Base-by-base conservation (phyloP, 1,140 invertebrate species). In the Drosophila varians region DNA sequence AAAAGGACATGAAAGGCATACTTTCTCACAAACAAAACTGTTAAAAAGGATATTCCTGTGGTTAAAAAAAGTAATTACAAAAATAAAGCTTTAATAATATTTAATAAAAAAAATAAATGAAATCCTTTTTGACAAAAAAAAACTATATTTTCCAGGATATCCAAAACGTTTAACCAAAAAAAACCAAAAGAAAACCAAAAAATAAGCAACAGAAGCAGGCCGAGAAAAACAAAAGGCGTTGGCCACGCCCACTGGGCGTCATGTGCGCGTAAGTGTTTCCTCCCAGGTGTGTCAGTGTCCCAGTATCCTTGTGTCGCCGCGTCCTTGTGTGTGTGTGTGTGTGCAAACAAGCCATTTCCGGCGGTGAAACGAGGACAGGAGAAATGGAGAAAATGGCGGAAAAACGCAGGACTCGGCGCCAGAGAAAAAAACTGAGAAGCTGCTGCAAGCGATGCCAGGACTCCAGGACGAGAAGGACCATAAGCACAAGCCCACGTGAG, bases 281-380 rank as follows among this genome's bases (percentile, higher is more conserved):
- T 58, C 46, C 36, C 28, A 70, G 56, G 65, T 61, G 54, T 36
- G 23, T 60, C 26, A 56, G 19, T 26, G 51, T 31, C 12, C 42
- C n/a, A n/a, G n/a, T n/a, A n/a, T n/a, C 11, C 12, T 19, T 48
- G n/a, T 14, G n/a, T 6, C n/a, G n/a, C n/a, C n/a, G 11, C 31
- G 18, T 34, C 9, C 28, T 26, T 38, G 25, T 38, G 16, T 26
- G 40, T 26, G 21, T 43, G 48, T 36, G 40, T 45, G 38, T 21
- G 51, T 23, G 43, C 56, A 60, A 64, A 64, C 60, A 64, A 64
- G 45, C 55, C 34, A 61, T 65, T 65, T 65, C 61, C 61, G 60
- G 60, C 54, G 38, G 60, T 11, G 57, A 19, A 28, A 31, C 25
- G n/a, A 46, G 26, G 18, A 2, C 19, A n/a, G 7, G 26, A 28